Evolutionary conservation across 92 coral and sea anemone species (phyloP).

Genomic region (Isaurus tuberculatus): DNA sequence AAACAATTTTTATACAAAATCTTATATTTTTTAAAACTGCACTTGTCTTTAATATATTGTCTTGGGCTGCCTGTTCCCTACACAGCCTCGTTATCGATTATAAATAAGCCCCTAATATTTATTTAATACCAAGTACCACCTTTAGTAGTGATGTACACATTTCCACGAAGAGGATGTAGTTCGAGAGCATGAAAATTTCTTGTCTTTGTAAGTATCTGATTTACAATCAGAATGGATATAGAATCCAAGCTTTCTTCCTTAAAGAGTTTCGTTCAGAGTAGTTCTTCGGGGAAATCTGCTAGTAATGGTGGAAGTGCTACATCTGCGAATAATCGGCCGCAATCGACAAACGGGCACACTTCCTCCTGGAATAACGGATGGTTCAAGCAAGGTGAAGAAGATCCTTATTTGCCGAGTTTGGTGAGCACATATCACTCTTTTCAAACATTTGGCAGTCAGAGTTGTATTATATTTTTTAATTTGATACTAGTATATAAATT

Average conservation of each 20-base stretch:
- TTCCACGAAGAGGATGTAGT: background rate
- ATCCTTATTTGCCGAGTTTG: conserved; percentile 82
- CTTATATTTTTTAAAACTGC: no score
- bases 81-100: conserved; percentile 31
- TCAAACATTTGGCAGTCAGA: no score
- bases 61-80: background rate
- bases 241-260: conserved; percentile 89
- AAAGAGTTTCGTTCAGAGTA: conserved; percentile 79
- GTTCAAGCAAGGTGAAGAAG: conserved; percentile 75
- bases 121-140: conserved; percentile 8
- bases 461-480: no score
- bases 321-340: background rate
- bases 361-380: conserved; percentile 71
- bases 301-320: conserved; percentile 17
- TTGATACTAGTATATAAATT: no score
- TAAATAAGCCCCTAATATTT: background rate
- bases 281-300: conserved; percentile 71
- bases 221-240: conserved; percentile 61
- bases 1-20: no score
- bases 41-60: no score
- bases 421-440: conserved; percentile 38
- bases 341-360: conserved; percentile 67
- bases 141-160: conserved; percentile 2
- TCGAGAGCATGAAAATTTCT: background rate
- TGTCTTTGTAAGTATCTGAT: background rate